Percentiles rank a stretch among this genome's conserved stretches.
These are phyloP conservation scores for Scolanthus callimorphus DNA, from an alignment of 92 coral and sea anemone species.

Conservation along the genomic window DNA sequence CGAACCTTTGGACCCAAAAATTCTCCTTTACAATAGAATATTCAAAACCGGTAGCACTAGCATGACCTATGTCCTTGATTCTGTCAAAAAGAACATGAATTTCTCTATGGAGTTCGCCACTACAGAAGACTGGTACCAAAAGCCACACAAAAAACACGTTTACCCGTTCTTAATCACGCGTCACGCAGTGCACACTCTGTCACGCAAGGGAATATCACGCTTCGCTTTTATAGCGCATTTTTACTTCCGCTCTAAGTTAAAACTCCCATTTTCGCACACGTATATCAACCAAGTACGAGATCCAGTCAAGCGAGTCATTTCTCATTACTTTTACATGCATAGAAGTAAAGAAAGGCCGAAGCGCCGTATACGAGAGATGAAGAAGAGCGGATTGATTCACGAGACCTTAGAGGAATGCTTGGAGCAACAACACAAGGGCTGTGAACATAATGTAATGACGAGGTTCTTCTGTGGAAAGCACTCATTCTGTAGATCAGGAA, in stretches of 20 bases:
- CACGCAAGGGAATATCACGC: conserved; percentile 28
- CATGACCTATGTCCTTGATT: conserved; percentile 13
- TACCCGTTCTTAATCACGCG: conserved; percentile 66
- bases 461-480: conserved; percentile 91
- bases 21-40: conserved; percentile 60
- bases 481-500: conserved; percentile 67
- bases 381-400: conserved; percentile 51
- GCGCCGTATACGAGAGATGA: conserved; percentile 45
- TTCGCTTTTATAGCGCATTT: conserved; percentile 84
- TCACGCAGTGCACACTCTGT: conserved; percentile 43
- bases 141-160: conserved; percentile 26
- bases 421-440: conserved; percentile 70
- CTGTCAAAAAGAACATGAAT: conserved; percentile 18
- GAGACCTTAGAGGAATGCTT: conserved; percentile 78
- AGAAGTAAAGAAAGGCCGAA: conserved; percentile 58
- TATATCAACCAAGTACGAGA: conserved; percentile 93
- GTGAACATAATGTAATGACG: conserved; percentile 80
- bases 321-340: conserved; percentile 81
- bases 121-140: conserved; percentile 96
- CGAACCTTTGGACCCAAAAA: conserved; percentile 52
- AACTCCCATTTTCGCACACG: conserved; percentile 61
- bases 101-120: conserved; percentile 36
- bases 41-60: conserved; percentile 79
- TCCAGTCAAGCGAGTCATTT: conserved; percentile 86
- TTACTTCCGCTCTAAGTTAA: conserved; percentile 67